Evolutionary conservation across 2,888 invertebrate species (phyloP), one percentile per base, ranked within the genome.

Genomic region (Allolobophora icterica): DNA sequence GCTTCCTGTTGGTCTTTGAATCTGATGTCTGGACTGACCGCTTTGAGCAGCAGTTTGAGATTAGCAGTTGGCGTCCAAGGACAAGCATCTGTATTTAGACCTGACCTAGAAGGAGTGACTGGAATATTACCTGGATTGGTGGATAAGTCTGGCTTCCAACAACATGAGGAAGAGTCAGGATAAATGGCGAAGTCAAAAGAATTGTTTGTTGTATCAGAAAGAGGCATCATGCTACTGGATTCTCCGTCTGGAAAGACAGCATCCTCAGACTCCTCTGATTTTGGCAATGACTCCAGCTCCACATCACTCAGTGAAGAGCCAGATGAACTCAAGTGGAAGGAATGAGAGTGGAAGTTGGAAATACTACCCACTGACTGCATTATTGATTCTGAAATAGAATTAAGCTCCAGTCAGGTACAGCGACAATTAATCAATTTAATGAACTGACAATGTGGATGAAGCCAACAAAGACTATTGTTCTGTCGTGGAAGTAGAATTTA

Each of bases 61-160:
- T 97, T 97, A 92, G 97, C 97, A 91, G 96, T 97, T 38, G 97
- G 97, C 35, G 97, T 97, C 34, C 97, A 96, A 93, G 96, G 96
- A 89, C 93, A 93, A 13, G 92, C 92, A 45, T 91, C 91, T 24
- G 33, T 33, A 33, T 90, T 71, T n/a, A 34, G 6, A 21, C 19
- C 34, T 45, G 5, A 19, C 33, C 71, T 90, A 24, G 45, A 45
- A 19, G 90, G 90, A 45, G 90, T 90, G 24, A 71, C 71, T 71
- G 71, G 71, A 71, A 71, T n/a, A 1, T 71, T 71, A 71, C 71
- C n/a, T 71, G 71, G 71, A 71, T n/a, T 71, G 30, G n/a, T 30
- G 71, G 71, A 30, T n/a, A 71, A 30, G 71, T 71, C 71, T 71
- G 71, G 71, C n/a, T n/a, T 71, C 71, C 30, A 71, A n/a, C n/a